phyloP scores from a whole-genome alignment of 2,797 vertebrate species.

The Cryptoprocta ferox region DNA sequence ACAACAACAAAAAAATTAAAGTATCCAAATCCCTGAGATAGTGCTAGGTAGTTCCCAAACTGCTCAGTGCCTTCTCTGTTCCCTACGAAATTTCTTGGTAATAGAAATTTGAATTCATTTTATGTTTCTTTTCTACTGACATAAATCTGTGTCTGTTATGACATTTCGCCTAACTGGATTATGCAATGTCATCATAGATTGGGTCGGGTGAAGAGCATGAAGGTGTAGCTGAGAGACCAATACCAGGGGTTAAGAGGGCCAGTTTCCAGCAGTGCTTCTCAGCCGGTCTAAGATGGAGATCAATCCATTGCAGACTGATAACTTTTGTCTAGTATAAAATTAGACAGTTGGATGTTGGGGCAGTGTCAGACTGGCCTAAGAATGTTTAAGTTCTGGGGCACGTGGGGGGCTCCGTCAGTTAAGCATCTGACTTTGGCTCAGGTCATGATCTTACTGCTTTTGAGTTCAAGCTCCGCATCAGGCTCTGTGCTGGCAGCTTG shows the following conservation, averaged over 20 bases:
- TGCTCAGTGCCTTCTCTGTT: not conserved
- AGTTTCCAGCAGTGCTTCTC: not conserved
- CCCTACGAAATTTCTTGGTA: not conserved
- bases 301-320: not conserved
- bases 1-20: not conserved
- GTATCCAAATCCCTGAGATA: not conserved
- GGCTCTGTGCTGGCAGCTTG: no score
- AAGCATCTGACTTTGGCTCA: no score
- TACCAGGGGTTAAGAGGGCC: rapidly evolving
- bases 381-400: not conserved
- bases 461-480: no score
- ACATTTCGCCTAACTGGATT: not conserved
- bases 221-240: not conserved
- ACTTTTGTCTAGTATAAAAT: not conserved
- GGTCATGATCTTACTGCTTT: no score
- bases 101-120: not conserved
- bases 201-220: not conserved
- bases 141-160: not conserved
- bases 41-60: not conserved
- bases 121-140: not conserved
- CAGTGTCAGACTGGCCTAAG: not conserved
- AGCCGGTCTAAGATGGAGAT: not conserved
- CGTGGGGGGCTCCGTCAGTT: no score
- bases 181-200: no score
- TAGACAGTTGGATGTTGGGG: not conserved